Evolutionary conservation across 2,113 vertebrate genomes (phyloP).

Genomic region (Lampris incognitus): DNA sequence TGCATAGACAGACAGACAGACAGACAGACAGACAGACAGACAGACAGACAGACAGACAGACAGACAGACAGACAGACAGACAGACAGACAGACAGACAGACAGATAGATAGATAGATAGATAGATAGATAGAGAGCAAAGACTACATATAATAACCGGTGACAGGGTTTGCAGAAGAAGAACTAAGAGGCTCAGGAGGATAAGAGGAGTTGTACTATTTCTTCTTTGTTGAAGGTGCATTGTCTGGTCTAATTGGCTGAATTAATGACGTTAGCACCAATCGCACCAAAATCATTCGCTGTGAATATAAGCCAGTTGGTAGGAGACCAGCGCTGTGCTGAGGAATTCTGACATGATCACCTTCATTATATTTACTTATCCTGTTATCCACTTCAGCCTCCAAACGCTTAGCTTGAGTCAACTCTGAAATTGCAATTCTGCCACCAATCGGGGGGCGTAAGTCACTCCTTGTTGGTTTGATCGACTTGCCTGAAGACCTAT

Average conservation of each 20-base stretch:
- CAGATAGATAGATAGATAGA: neutral
- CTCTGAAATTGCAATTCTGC: conserved; percentile 24
- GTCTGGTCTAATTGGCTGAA: conserved; percentile 22
- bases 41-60: neutral
- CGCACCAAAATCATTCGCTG: conserved; percentile 23
- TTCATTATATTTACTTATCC: conserved; percentile 31
- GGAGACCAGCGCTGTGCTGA: conserved; percentile 24
- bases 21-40: neutral
- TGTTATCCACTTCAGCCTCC: conserved; percentile 30
- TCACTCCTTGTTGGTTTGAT: conserved; percentile 28
- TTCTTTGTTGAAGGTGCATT: neutral
- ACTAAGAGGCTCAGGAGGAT: neutral
- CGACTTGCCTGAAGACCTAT: conserved; percentile 13
- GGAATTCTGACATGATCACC: conserved; percentile 42
- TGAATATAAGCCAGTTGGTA: conserved; percentile 27
- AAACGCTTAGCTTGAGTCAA: conserved; percentile 14
- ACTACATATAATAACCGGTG: neutral
- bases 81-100: too few relatives aligned
- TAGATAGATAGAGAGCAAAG: neutral
- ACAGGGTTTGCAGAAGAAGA: neutral
- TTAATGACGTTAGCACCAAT: conserved; percentile 32
- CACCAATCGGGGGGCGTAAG: conserved; percentile 7
- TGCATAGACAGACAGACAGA: conserved; percentile 8
- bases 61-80: neutral
- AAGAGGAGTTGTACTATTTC: neutral